phyloP scores from a whole-genome alignment of 2,113 vertebrate genomes.

The Prunella himalayana region DNA sequence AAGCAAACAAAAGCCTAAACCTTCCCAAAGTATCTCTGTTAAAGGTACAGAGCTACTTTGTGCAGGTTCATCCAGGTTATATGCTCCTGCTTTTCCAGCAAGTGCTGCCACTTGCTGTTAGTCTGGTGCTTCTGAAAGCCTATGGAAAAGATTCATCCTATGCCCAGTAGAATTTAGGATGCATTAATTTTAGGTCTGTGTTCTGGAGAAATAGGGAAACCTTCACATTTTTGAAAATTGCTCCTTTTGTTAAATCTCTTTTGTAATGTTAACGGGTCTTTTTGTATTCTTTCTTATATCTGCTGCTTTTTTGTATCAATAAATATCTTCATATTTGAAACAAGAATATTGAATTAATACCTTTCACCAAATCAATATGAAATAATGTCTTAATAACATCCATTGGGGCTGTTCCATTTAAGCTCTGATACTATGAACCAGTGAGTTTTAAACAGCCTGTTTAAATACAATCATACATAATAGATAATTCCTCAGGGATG shows the following conservation, averaged over 20 bases:
- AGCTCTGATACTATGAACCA: constrained; percentile 22
- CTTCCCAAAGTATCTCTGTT: background rate
- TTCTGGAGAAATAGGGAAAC: background rate
- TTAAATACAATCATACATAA: background rate
- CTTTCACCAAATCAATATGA: background rate
- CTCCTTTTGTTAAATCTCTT: background rate
- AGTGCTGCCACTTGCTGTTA: background rate
- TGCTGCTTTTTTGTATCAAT: background rate
- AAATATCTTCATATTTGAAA: background rate
- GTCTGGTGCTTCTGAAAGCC: background rate
- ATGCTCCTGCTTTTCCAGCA: background rate
- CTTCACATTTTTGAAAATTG: background rate
- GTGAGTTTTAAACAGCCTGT: constrained; percentile 30
- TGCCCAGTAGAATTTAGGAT: background rate
- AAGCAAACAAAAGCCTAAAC: background rate
- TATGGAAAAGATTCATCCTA: background rate
- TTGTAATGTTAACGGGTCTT: background rate
- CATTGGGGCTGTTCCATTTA: background rate
- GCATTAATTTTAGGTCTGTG: background rate
- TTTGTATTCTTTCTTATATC: background rate
- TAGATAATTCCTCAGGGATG: constrained; percentile 55
- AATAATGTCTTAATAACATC: background rate
- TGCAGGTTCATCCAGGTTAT: background rate
- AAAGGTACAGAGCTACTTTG: background rate
- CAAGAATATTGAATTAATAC: background rate